Percentiles rank a stretch among this genome's conserved stretches.
These are phyloP conservation scores for Pangasius sanitwongsei DNA, from an alignment of 2,797 vertebrate genomes.

Conservation along the genomic window DNA sequence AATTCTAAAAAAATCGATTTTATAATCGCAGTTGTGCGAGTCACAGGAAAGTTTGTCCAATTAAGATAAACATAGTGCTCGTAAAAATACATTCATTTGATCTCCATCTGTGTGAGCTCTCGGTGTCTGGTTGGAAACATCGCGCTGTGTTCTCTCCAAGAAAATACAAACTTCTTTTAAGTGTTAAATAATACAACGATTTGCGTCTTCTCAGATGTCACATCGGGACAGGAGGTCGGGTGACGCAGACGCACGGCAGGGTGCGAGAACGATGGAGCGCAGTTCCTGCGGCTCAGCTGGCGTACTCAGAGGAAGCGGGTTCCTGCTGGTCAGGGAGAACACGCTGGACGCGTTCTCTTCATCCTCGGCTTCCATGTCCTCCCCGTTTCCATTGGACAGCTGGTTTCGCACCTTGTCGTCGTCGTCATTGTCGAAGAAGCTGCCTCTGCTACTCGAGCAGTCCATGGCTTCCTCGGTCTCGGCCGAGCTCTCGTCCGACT, in stretches of 20 bases:
- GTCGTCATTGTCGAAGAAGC: constrained; percentile 55
- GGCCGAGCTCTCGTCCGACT: constrained; percentile 60
- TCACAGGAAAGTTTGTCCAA: background rate
- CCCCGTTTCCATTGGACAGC: constrained; percentile 59
- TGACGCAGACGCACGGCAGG: constrained; percentile 63
- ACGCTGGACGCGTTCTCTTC: constrained; percentile 63
- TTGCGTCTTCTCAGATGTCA: constrained; percentile 63
- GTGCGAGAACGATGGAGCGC: constrained; percentile 62
- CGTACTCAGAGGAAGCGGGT: constrained; percentile 56
- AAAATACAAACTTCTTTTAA: constrained; percentile 39
- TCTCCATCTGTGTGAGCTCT: constrained; percentile 14
- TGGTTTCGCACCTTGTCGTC: constrained; percentile 11
- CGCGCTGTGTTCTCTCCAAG: background rate
- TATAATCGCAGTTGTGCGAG: background rate
- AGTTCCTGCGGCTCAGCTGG: constrained; percentile 49
- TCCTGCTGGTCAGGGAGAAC: constrained; percentile 32
- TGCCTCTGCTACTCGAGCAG: constrained; percentile 79
- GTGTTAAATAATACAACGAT: background rate
- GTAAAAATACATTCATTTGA: constrained; percentile 40
- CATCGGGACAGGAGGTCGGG: constrained; percentile 67
- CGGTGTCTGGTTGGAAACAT: constrained; percentile 1
- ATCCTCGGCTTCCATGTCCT: constrained; percentile 81
- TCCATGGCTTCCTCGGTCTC: constrained; percentile 84
- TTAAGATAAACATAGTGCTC: constrained; percentile 28
- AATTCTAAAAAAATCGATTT: background rate